These are phyloP conservation scores for Chloroclystis v-ata DNA, from an alignment of 2,888 invertebrate species.

Conservation along the genomic window DNA sequence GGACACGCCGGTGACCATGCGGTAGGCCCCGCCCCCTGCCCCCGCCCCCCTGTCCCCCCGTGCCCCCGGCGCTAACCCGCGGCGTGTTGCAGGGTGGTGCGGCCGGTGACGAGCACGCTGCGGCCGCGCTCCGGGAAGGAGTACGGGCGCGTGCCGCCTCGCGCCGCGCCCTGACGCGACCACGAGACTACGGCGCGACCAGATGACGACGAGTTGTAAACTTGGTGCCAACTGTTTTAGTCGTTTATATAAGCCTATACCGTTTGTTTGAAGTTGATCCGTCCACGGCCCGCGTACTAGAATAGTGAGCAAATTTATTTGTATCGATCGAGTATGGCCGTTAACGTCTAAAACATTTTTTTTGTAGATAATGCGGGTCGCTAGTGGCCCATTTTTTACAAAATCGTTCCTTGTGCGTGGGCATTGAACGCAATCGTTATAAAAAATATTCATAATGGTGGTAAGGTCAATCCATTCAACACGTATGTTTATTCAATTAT, in stretches of 20 bases:
- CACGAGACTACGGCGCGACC: too few relatives aligned
- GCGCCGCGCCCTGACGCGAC: constrained; percentile 33
- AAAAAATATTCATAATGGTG: neutral
- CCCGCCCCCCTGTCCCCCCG: neutral
- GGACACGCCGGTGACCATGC: constrained; percentile 81
- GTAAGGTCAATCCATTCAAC: too few relatives aligned
- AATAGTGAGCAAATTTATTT: neutral
- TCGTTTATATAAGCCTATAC: too few relatives aligned
- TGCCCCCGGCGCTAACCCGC: neutral
- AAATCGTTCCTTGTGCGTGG: too few relatives aligned
- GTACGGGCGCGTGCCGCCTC: constrained; percentile 79
- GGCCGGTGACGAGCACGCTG: constrained; percentile 80
- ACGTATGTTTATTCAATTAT: too few relatives aligned
- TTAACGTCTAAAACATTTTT: too few relatives aligned
- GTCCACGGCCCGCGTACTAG: constrained; percentile 44
- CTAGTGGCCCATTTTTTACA: too few relatives aligned
- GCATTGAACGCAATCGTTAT: neutral
- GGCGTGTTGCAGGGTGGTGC: constrained; percentile 43
- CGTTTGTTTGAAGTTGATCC: constrained; percentile 51
- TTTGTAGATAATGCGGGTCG: too few relatives aligned
- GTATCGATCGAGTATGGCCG: too few relatives aligned
- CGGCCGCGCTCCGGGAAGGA: constrained; percentile 91
- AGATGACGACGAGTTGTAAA: too few relatives aligned
- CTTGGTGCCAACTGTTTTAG: too few relatives aligned
- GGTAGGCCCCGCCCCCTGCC: constrained; percentile 40